Percentiles rank a stretch among this genome's conserved stretches.
Conservation (phyloP, 1,140 invertebrate genomes). For the Drosophila virilis region DNA sequence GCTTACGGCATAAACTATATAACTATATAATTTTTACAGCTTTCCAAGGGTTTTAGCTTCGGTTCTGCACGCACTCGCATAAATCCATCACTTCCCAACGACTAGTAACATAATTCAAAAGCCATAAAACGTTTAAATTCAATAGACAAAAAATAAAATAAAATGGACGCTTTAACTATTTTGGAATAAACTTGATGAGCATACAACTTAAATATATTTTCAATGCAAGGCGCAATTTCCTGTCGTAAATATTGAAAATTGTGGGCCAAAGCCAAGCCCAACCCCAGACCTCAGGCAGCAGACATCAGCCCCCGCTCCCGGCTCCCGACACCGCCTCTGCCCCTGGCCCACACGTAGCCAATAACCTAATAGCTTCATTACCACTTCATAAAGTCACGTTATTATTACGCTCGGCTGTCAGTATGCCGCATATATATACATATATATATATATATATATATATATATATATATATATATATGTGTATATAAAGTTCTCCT, state of each 20-base stretch:
- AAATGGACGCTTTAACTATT: constrained; percentile 40
- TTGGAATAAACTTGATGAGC: constrained; percentile 11
- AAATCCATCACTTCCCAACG: constrained; percentile 68
- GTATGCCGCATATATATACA: background rate
- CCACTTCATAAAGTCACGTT: constrained; percentile 82
- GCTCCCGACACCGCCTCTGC: background rate
- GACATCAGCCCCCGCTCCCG: background rate
- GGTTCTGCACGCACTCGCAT: constrained; percentile 61
- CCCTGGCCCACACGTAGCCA: constrained; percentile 32
- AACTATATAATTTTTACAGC: background rate
- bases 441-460: background rate
- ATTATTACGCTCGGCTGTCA: constrained; percentile 68
- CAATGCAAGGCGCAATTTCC: constrained; percentile 77
- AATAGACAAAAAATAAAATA: constrained; percentile 22
- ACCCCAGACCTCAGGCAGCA: background rate
- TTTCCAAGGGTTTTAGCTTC: constrained; percentile 22
- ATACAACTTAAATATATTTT: constrained; percentile 48
- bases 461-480: no score
- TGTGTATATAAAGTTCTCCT: constrained; percentile 5
- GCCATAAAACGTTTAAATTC: constrained; percentile 46
- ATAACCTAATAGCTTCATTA: constrained; percentile 77
- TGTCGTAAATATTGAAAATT: constrained; percentile 78
- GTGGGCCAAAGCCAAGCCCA: constrained; percentile 65
- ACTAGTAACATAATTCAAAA: constrained; percentile 55
- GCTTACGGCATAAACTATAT: background rate